These are phyloP conservation scores for Brachypterus glaber DNA, from an alignment of 2,888 invertebrate species.

Conservation along the genomic window DNA sequence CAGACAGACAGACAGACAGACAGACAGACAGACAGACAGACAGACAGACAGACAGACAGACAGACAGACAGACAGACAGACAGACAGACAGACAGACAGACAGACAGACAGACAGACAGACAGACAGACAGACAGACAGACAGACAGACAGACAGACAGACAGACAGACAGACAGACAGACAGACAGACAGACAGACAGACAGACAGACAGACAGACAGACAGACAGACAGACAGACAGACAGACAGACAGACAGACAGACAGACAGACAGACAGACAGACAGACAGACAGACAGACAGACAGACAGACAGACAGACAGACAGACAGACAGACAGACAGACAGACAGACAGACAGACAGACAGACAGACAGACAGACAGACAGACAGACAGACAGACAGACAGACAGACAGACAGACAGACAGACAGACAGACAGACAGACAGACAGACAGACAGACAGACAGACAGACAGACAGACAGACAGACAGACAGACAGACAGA, in stretches of 20 bases:
- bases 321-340: conserved; percentile 15
- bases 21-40: conserved; percentile 15
- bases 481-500: conserved; percentile 13
- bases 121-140: conserved; percentile 15
- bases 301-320: conserved; percentile 14
- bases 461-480: conserved; percentile 14
- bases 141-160: conserved; percentile 15
- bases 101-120: conserved; percentile 14
- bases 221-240: conserved; percentile 13
- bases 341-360: conserved; percentile 14
- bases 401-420: conserved; percentile 13
- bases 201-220: conserved; percentile 14
- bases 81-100: conserved; percentile 14
- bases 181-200: conserved; percentile 14
- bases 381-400: conserved; percentile 12
- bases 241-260: conserved; percentile 13
- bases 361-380: conserved; percentile 13
- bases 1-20: conserved; percentile 17
- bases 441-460: conserved; percentile 14
- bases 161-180: conserved; percentile 14
- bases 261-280: conserved; percentile 14
- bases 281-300: conserved; percentile 15
- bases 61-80: conserved; percentile 14
- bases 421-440: conserved; percentile 15
- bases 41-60: conserved; percentile 14